Percentiles rank a stretch among this genome's conserved stretches.
phyloP scores from a whole-genome alignment of 2,113 vertebrate genomes.

The Malurus alboscapulatus region DNA sequence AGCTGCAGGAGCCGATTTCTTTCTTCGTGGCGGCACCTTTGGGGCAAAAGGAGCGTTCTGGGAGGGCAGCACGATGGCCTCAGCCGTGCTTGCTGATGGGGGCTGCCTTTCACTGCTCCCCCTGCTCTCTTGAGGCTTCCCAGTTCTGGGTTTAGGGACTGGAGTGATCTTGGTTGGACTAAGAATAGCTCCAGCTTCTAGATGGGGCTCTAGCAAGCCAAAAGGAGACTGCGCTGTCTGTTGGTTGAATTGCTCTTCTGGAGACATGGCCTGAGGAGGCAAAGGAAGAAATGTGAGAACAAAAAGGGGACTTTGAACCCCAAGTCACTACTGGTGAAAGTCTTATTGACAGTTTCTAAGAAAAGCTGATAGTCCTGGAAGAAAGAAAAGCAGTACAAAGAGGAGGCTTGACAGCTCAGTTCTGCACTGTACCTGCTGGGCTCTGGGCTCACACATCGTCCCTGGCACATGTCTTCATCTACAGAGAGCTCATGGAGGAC shows the following conservation, averaged over 20 bases:
- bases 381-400: neutral
- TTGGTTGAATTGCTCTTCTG: constrained; percentile 50
- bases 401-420: neutral
- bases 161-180: constrained; percentile 40
- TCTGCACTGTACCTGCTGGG: too few relatives aligned
- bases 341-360: neutral
- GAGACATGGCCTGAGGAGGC: constrained; percentile 20
- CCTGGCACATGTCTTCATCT: neutral
- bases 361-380: neutral
- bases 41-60: constrained; percentile 24
- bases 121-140: constrained; percentile 46
- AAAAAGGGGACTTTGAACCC: neutral
- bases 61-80: neutral
- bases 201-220: constrained; percentile 23
- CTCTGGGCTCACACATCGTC: accelerated
- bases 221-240: constrained; percentile 7
- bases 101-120: neutral
- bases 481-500: neutral
- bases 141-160: constrained; percentile 74
- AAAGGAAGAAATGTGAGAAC: neutral
- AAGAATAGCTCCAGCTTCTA: neutral
- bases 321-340: neutral
- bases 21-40: constrained; percentile 77
- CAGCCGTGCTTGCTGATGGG: neutral
- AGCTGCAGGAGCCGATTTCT: constrained; percentile 76